Evolutionary conservation across 2,797 vertebrate genomes (phyloP).

Genomic region (Bovichtus diacanthus): DNA sequence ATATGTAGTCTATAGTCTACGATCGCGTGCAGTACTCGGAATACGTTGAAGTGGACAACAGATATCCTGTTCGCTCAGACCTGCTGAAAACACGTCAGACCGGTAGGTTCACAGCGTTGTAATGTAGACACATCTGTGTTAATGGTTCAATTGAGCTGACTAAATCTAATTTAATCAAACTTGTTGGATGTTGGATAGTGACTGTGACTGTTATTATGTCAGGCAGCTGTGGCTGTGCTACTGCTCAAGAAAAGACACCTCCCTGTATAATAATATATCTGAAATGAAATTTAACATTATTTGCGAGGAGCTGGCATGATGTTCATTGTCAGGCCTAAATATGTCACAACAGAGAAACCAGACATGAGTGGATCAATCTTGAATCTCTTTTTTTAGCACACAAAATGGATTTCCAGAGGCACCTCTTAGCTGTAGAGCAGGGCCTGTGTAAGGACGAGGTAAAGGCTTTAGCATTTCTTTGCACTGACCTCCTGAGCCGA

Average conservation of each 20-base stretch:
- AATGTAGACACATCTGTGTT: not conserved
- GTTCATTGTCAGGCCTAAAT: not conserved
- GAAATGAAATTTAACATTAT: too few relatives aligned
- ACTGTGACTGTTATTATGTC: not conserved
- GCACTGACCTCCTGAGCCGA: slow-evolving; percentile 69
- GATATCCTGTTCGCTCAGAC: not conserved
- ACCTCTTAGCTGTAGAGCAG: slow-evolving; percentile 55
- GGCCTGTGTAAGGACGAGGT: slow-evolving; percentile 56
- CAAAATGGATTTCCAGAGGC: slow-evolving; percentile 74
- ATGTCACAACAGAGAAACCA: not conserved
- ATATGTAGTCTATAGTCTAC: too few relatives aligned
- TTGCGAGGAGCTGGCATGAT: not conserved
- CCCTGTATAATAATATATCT: too few relatives aligned
- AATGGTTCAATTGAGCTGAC: fast-evolving
- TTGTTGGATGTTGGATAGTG: not conserved
- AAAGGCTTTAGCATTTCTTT: slow-evolving; percentile 79
- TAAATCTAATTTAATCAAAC: not conserved
- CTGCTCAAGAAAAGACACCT: not conserved
- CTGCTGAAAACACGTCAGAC: not conserved
- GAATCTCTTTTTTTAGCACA: slow-evolving; percentile 16
- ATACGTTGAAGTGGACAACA: not conserved
- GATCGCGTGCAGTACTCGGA: fast-evolving
- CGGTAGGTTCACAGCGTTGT: not conserved
- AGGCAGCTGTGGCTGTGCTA: not conserved
- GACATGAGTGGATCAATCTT: not conserved